Evolutionary conservation across 2,888 invertebrate genomes (phyloP).

Genomic region (Notodonta dromedarius): DNA sequence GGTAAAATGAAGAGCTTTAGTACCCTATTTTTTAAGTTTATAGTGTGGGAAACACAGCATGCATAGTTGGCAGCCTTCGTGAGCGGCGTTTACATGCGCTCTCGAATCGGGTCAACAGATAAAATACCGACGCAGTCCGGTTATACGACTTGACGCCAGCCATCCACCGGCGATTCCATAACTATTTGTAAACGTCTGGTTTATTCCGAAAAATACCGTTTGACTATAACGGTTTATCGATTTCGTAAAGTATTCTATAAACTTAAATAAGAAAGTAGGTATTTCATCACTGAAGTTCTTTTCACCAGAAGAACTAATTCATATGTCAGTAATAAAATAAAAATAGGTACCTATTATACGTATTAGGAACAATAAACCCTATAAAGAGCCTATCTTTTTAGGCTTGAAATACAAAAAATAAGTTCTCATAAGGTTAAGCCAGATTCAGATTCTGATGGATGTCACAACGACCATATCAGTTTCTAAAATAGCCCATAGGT

Average conservation of each 20-base stretch:
- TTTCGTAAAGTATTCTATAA: background rate
- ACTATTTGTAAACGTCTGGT: conserved; percentile 24
- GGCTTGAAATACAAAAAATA: too few relatives aligned
- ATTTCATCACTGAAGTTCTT: too few relatives aligned
- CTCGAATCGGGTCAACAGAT: conserved; percentile 51
- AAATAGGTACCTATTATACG: too few relatives aligned
- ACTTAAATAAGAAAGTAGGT: too few relatives aligned
- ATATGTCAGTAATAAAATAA: too few relatives aligned
- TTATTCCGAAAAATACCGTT: conserved; percentile 33
- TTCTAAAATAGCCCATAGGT: conserved; percentile 5
- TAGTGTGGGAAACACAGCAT: conserved; percentile 17
- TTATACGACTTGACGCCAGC: conserved; percentile 32
- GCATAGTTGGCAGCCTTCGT: conserved; percentile 22
- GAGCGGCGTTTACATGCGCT: conserved; percentile 11
- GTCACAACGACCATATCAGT: background rate
- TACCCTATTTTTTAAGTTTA: background rate
- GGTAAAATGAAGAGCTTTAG: background rate
- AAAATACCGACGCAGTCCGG: conserved; percentile 37
- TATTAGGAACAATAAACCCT: too few relatives aligned
- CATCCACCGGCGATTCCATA: conserved; percentile 29
- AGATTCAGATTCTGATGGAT: too few relatives aligned
- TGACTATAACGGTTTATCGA: conserved; percentile 21
- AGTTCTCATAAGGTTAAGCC: too few relatives aligned
- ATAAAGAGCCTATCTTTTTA: too few relatives aligned
- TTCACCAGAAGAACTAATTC: too few relatives aligned